Base-by-base conservation (phyloP, 2,797 vertebrate genomes). In the Alcedo atthis region DNA sequence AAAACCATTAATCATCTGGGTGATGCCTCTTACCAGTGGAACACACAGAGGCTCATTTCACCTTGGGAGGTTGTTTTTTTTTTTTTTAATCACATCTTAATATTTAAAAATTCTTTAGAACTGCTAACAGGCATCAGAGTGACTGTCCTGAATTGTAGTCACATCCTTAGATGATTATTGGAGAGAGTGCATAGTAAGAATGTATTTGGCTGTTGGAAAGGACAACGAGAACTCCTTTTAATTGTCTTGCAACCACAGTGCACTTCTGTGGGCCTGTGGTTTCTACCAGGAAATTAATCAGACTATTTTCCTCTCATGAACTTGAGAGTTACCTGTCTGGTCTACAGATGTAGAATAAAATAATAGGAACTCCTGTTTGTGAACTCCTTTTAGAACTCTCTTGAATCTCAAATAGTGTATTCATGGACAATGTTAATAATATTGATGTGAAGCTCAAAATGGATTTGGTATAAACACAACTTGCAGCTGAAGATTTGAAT, bases 321-420 rank as follows among this genome's bases (percentile, higher is more conserved):
- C 69, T 94, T 97, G 78, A 94, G 95, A 89, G 48, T 45, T 92
- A 78, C 35, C 55, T 58, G 54, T 48, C 84, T 70, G 49, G 83
- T 95, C 58, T 73, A 37, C 48, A 87, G 54, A 70, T 80, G 45
- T 81, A 53, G 76, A 96, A 51, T 83, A 75, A 82, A 94, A 69
- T 62, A 93, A 87, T 40, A 37, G n/a, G 61, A 77, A 92, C 70
- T 95, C 79, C 87, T 81, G 51, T 63, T 93, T 91, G 73, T 80
- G 24, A 93, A 91, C 18, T 83, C 71, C 75, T 88, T 79, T 90
- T 57, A 93, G 91, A 95, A 83, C 8, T 82, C 90, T 85, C 25
- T 82, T 75, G 37, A 84, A 53, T 69, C 28, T 76, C 26, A 15
- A 66, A 30, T 12, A 71, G 5, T 54, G 17, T 74, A 68, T 79